Percentiles rank a stretch among this genome's conserved stretches.
These are phyloP conservation scores for Porites divaricata DNA, from an alignment of 92 coral and sea anemone species.

Conservation along the genomic window DNA sequence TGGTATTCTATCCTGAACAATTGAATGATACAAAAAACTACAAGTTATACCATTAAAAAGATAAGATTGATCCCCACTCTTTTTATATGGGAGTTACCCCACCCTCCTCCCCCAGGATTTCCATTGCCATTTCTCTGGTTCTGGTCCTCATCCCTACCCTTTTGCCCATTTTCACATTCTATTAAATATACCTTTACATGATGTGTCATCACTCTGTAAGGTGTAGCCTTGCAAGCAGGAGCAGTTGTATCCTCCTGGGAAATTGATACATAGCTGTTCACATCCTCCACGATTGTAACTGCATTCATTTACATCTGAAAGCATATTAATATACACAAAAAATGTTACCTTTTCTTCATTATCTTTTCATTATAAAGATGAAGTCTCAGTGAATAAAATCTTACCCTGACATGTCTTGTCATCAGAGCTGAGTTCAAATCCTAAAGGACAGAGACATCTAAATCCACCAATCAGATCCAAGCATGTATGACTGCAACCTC, in stretches of 20 bases:
- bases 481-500: constrained; percentile 75
- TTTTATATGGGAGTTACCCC: too few relatives aligned
- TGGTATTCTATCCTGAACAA: too few relatives aligned
- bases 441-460: constrained; percentile 61
- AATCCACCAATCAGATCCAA: constrained; percentile 70
- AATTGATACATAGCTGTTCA: constrained; percentile 61
- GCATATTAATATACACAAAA: not conserved
- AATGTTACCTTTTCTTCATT: not conserved
- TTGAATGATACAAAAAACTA: too few relatives aligned
- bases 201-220: constrained; percentile 35
- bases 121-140: too few relatives aligned
- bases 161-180: not conserved
- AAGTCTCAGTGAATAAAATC: not conserved
- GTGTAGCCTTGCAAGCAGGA: constrained; percentile 67
- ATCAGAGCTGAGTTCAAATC: constrained; percentile 66
- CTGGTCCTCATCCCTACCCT: too few relatives aligned
- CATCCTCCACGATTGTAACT: constrained; percentile 66
- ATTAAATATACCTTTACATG: constrained; percentile 54
- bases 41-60: too few relatives aligned
- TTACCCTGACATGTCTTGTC: constrained; percentile 54
- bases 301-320: constrained; percentile 71
- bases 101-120: too few relatives aligned
- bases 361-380: too few relatives aligned
- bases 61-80: too few relatives aligned
- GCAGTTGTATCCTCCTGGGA: constrained; percentile 64